These are phyloP conservation scores for Varecia variegata DNA, from an alignment of 2,797 vertebrate species.

Conservation along the genomic window DNA sequence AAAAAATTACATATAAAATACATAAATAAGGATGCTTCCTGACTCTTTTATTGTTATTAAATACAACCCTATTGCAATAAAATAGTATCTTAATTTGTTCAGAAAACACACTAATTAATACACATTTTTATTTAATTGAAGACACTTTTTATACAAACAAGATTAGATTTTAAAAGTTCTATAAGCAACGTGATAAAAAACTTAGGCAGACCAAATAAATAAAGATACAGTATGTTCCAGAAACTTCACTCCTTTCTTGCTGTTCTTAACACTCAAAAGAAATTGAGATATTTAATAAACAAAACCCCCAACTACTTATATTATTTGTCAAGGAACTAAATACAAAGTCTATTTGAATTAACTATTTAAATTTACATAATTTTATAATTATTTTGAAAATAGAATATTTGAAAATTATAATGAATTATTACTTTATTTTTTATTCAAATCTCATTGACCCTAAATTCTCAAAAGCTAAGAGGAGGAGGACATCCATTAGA, in stretches of 20 bases:
- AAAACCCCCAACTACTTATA: not conserved
- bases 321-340: constrained; percentile 44
- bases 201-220: constrained; percentile 36
- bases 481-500: not conserved
- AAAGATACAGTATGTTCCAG: constrained; percentile 22
- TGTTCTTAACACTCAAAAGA: constrained; percentile 29
- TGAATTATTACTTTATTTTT: not conserved
- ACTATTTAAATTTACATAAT: constrained; percentile 35
- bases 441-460: not conserved
- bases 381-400: not conserved
- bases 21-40: not conserved
- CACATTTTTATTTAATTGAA: constrained; percentile 31
- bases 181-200: constrained; percentile 47
- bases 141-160: constrained; percentile 36
- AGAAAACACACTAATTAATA: constrained; percentile 35
- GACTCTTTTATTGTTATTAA: constrained; percentile 28
- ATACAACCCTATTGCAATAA: constrained; percentile 4
- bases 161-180: constrained; percentile 37
- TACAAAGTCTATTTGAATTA: constrained; percentile 25
- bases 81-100: not conserved
- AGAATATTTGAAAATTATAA: constrained; percentile 9
- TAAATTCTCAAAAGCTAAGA: constrained; percentile 34
- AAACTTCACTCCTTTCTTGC: constrained; percentile 32
- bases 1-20: constrained; percentile 29
- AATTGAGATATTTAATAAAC: not conserved